Conservation (phyloP, 2,797 vertebrate species). For the Scleropages formosus region DNA sequence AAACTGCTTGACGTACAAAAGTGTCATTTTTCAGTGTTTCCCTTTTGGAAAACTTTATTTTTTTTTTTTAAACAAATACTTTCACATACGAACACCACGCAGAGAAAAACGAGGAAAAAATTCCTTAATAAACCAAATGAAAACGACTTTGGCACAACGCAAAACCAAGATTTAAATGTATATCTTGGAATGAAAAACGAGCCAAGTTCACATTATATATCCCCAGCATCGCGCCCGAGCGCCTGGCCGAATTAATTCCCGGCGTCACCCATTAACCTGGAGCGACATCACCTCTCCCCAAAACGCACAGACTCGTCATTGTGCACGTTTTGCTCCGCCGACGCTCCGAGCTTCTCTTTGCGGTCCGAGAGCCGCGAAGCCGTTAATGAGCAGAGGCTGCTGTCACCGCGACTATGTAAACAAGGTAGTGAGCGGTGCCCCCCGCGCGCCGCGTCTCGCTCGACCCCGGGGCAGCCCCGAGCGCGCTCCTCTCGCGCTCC, state of each 20-base stretch:
- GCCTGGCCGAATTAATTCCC: slow-evolving; percentile 5
- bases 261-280: slow-evolving; percentile 9
- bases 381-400: neutral
- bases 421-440: slow-evolving; percentile 6
- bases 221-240: neutral
- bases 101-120: no score
- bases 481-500: neutral
- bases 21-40: no score
- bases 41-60: no score
- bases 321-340: neutral
- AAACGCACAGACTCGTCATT: neutral
- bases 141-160: neutral
- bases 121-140: no score
- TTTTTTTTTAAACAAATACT: no score
- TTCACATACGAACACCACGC: no score
- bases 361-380: slow-evolving; percentile 6
- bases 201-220: no score
- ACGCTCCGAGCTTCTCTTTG: neutral
- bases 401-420: slow-evolving; percentile 10
- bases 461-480: neutral
- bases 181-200: neutral
- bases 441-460: neutral
- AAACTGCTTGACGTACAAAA: no score
- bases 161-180: neutral
- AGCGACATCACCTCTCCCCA: slow-evolving; percentile 4